Percentiles rank a stretch among this genome's conserved stretches.
phyloP scores from a whole-genome alignment of 2,888 invertebrate species.

The Heteropelma amictum region DNA sequence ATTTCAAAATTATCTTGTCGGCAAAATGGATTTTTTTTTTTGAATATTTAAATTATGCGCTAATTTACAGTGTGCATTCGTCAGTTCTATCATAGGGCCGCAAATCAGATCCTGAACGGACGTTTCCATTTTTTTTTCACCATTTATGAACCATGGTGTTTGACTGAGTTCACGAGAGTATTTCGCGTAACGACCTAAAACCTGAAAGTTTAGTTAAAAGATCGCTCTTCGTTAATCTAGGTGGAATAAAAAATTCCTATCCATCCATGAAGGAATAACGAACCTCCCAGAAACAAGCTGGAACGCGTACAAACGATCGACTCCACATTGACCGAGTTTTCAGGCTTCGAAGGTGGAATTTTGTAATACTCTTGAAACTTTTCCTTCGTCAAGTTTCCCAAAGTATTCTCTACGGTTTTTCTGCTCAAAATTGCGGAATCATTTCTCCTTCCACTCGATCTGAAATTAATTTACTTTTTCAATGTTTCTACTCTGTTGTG shows the following conservation, averaged over 20 bases:
- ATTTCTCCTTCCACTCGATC: slow-evolving; percentile 15
- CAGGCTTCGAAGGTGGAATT: slow-evolving; percentile 80
- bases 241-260: slow-evolving; percentile 37
- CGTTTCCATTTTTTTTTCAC: slow-evolving; percentile 87
- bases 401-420: slow-evolving; percentile 81
- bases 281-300: slow-evolving; percentile 83
- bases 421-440: slow-evolving; percentile 79
- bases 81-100: slow-evolving; percentile 81
- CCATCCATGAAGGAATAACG: slow-evolving; percentile 12
- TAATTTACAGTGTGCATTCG: slow-evolving; percentile 80
- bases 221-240: slow-evolving; percentile 24
- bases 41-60: not conserved
- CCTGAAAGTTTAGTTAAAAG: slow-evolving; percentile 59
- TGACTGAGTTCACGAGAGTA: slow-evolving; percentile 91
- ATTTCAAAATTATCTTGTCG: not conserved
- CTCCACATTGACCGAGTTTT: slow-evolving; percentile 77
- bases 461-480: slow-evolving; percentile 36
- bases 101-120: slow-evolving; percentile 95
- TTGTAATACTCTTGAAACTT: slow-evolving; percentile 79
- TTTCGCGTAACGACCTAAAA: slow-evolving; percentile 88
- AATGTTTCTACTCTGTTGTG: no score
- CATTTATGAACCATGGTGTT: slow-evolving; percentile 95
- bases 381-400: slow-evolving; percentile 78
- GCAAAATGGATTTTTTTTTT: not conserved
- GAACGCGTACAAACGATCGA: slow-evolving; percentile 81